phyloP scores from a whole-genome alignment of 2,797 vertebrate species.

The Rallus crepitans region DNA sequence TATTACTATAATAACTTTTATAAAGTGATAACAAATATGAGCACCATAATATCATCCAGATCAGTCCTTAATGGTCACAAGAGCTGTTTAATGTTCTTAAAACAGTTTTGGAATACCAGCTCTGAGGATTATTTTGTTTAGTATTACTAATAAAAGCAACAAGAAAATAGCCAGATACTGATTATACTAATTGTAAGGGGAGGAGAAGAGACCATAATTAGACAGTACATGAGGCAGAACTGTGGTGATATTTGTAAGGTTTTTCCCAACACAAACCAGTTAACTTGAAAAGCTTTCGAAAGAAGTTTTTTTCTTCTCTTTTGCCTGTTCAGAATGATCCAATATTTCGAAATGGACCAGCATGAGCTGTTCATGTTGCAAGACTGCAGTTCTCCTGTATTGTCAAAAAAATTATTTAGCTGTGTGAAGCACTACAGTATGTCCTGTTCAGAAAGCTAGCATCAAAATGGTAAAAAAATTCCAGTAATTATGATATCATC shows the following conservation, averaged over 20 bases:
- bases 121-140: slow-evolving; percentile 49
- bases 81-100: slow-evolving; percentile 60
- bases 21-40: slow-evolving; percentile 48
- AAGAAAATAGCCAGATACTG: slow-evolving; percentile 26
- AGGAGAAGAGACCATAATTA: not conserved
- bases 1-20: slow-evolving; percentile 68
- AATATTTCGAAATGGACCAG: not conserved
- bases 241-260: not conserved
- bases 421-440: not conserved
- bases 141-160: slow-evolving; percentile 62
- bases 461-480: not conserved
- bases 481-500: not conserved
- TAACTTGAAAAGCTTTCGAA: not conserved
- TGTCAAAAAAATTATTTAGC: not conserved
- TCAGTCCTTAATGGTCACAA: slow-evolving; percentile 63
- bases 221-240: not conserved
- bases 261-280: not conserved
- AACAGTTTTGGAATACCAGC: slow-evolving; percentile 41
- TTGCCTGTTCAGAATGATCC: not conserved
- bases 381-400: not conserved
- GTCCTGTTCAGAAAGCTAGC: not conserved
- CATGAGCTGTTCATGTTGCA: not conserved
- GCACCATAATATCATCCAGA: slow-evolving; percentile 9
- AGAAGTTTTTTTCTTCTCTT: not conserved
- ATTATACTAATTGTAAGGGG: not conserved